These are phyloP conservation scores for Bombus turneri DNA, from an alignment of 1,140 invertebrate genomes.

Conservation along the genomic window DNA sequence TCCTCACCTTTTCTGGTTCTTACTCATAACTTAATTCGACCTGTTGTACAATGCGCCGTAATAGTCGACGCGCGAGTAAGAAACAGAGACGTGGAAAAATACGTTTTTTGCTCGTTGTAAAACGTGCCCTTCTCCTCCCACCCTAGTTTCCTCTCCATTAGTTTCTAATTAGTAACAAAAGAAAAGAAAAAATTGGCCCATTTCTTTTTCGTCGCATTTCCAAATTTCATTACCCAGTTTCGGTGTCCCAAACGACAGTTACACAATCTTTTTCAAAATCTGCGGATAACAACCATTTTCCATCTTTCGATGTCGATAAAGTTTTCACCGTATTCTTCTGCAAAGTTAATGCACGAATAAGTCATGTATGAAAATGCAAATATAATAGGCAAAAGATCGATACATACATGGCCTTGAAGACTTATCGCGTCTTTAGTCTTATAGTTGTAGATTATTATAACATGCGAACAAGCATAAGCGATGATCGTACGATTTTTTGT, in stretches of 20 bases:
- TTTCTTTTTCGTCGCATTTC: too few relatives aligned
- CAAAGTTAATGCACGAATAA: background rate
- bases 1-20: too few relatives aligned
- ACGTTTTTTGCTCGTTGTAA: background rate
- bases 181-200: background rate
- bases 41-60: too few relatives aligned
- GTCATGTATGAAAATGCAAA: background rate
- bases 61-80: background rate
- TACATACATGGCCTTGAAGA: constrained; percentile 84
- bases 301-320: constrained; percentile 78
- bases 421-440: constrained; percentile 80
- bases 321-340: constrained; percentile 80
- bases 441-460: constrained; percentile 83
- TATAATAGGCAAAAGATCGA: background rate
- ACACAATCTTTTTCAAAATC: constrained; percentile 83
- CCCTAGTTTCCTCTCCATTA: too few relatives aligned
- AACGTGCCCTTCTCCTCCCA: too few relatives aligned
- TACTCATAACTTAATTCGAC: too few relatives aligned
- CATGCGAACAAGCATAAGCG: constrained; percentile 83
- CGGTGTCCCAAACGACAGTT: constrained; percentile 84
- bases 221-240: constrained; percentile 67
- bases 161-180: background rate
- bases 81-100: background rate
- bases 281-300: constrained; percentile 83
- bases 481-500: constrained; percentile 75